phyloP scores from a whole-genome alignment of 2,888 invertebrate genomes.

The Tineola bisselliella region DNA sequence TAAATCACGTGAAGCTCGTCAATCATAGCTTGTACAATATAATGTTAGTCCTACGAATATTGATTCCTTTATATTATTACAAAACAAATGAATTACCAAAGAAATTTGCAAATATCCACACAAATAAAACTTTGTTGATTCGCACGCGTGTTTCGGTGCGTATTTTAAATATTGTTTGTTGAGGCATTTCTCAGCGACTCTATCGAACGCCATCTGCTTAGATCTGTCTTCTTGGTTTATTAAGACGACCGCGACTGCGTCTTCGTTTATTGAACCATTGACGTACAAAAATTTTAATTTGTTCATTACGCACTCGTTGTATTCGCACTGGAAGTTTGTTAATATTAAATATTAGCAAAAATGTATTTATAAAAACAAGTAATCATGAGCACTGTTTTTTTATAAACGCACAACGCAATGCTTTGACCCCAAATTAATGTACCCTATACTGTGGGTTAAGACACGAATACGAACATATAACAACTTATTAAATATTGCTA shows the following conservation, averaged over 20 bases:
- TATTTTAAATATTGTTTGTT: constrained; percentile 22
- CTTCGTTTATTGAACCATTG: constrained; percentile 17
- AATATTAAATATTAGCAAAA: too few relatives aligned
- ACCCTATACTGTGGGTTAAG: too few relatives aligned
- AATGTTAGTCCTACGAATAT: too few relatives aligned
- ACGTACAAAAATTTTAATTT: constrained; percentile 14
- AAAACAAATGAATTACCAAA: constrained; percentile 19
- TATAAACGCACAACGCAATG: too few relatives aligned
- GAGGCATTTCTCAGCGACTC: constrained; percentile 21
- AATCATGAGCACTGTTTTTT: too few relatives aligned
- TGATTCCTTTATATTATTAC: too few relatives aligned
- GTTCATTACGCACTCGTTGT: constrained; percentile 22
- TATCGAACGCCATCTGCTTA: constrained; percentile 18
- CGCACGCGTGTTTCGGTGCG: constrained; percentile 21
- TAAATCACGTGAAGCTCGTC: too few relatives aligned
- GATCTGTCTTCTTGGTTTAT: constrained; percentile 19
- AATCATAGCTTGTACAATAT: too few relatives aligned
- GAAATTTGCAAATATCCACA: constrained; percentile 22
- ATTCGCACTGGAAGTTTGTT: constrained; percentile 23
- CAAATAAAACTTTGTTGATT: constrained; percentile 20
- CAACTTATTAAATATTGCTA: too few relatives aligned
- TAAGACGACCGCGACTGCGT: constrained; percentile 18
- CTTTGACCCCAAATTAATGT: too few relatives aligned
- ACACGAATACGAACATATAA: too few relatives aligned
- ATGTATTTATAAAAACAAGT: too few relatives aligned